Conservation (phyloP, 37 sponge, comb jelly and placozoan genomes). For the Aphrocallistes beatrix region DNA sequence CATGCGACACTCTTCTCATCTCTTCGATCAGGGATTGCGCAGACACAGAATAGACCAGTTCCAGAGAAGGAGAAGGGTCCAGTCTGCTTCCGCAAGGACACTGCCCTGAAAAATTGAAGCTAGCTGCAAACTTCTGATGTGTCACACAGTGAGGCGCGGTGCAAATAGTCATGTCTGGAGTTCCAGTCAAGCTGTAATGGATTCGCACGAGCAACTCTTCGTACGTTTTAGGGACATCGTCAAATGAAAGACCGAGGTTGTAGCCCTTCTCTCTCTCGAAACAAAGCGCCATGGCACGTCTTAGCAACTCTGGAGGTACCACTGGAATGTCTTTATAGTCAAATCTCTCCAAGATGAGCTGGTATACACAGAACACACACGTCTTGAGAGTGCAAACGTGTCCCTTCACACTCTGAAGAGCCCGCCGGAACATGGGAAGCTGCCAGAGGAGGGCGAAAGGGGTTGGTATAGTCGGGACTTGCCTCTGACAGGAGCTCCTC, state of each 20-base stretch:
- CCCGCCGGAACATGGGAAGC: not conserved
- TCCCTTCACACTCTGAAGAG: not conserved
- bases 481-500: not conserved
- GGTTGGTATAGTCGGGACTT: not conserved
- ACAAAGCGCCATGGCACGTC: not conserved
- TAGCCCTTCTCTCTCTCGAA: not conserved
- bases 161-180: not conserved
- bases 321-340: not conserved
- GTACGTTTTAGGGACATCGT: not conserved
- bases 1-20: not conserved
- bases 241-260: not conserved
- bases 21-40: not conserved
- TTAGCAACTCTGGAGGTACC: not conserved
- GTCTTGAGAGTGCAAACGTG: conserved; percentile 8
- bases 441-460: conserved; percentile 3
- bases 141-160: not conserved
- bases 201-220: not conserved
- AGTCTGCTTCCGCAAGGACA: not conserved
- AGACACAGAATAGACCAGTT: not conserved
- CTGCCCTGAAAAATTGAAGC: not conserved
- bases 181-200: not conserved
- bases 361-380: conserved; percentile 14
- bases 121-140: not conserved
- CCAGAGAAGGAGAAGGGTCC: not conserved
- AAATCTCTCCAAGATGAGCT: not conserved